Evolutionary conservation across 35 echinoderm and acorn worm species (phyloP), one percentile per base, ranked within the genome.

Genomic region (Apostichopus japonicus): DNA sequence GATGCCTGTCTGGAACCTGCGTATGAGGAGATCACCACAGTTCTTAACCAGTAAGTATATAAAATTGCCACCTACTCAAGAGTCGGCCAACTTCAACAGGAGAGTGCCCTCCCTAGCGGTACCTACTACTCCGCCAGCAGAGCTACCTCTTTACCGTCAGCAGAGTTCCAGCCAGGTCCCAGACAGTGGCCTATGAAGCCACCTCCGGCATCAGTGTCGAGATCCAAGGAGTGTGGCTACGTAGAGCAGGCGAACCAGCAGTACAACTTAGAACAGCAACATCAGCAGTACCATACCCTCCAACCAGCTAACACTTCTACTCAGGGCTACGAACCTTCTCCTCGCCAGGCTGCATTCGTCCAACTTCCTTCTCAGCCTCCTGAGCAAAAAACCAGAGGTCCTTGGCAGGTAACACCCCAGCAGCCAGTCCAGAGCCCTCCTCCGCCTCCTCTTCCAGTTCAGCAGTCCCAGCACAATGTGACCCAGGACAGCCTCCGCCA

Each of bases 101-200:
- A 2, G 79, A 14, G 79, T 33, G 79, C 27, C 79, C 79, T 53
- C 79, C 14, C 79, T 4, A 83, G 79, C 27, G 79, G 27, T 83
- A 33, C 79, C 16, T 83, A 83, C 79, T 83, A n/a, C 79, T 83
- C 79, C 16, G 79, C 14, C 79, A 83, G 27, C 16, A 83, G 27
- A 33, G 27, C 27, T 33, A 33, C 27, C 27, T 33, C 27, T 33
- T 33, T 1, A 15, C 14, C 79, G 79, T 83, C 79, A 83, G n/a
- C 79, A 83, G 79, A 83, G 79, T 83, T 53, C 79, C 79, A 83
- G 79, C 79, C 79, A 1, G 79, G 16, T 83, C 79, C 79, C 79
- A 83, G 79, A 15, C 79, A 83, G 79, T 83, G 79, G 79, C 79
- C 79, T 1, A 16, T 1, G 2, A 83, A 83, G 1, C 79, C 79